phyloP scores from a whole-genome alignment of 1,140 invertebrate genomes.

The Dreissena polymorpha region DNA sequence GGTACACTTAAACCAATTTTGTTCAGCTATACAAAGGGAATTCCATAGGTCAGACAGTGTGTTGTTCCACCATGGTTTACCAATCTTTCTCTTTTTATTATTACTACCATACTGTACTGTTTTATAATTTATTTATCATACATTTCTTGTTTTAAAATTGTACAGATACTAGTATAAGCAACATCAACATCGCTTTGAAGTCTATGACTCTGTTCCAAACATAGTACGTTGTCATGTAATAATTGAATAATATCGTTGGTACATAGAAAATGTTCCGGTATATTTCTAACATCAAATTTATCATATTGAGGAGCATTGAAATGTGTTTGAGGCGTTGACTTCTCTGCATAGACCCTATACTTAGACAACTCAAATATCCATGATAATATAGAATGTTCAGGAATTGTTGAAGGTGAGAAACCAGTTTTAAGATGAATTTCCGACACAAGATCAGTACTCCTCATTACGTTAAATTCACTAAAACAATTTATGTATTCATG shows the following conservation, averaged over 20 bases:
- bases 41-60: background rate
- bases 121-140: background rate
- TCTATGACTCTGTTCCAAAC: slow-evolving; percentile 3
- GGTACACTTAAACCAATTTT: slow-evolving; percentile 9
- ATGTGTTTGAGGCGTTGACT: too few species aligned
- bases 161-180: background rate
- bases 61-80: slow-evolving; percentile 15
- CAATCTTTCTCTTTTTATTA: background rate
- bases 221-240: background rate
- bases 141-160: slow-evolving; percentile 3
- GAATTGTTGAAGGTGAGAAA: background rate
- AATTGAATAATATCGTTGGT: background rate
- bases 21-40: background rate
- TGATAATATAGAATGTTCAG: background rate
- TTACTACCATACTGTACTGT: background rate
- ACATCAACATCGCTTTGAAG: background rate
- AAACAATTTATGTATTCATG: background rate
- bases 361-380: slow-evolving; percentile 3
- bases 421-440: background rate
- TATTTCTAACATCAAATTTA: too few species aligned
- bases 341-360: too few species aligned
- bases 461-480: background rate
- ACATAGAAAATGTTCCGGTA: too few species aligned
- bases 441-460: background rate
- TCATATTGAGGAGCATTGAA: too few species aligned